Percentiles rank a stretch among this genome's conserved stretches.
These are phyloP conservation scores for Siderastrea siderea DNA, from an alignment of 92 coral and sea anemone species.

Conservation along the genomic window DNA sequence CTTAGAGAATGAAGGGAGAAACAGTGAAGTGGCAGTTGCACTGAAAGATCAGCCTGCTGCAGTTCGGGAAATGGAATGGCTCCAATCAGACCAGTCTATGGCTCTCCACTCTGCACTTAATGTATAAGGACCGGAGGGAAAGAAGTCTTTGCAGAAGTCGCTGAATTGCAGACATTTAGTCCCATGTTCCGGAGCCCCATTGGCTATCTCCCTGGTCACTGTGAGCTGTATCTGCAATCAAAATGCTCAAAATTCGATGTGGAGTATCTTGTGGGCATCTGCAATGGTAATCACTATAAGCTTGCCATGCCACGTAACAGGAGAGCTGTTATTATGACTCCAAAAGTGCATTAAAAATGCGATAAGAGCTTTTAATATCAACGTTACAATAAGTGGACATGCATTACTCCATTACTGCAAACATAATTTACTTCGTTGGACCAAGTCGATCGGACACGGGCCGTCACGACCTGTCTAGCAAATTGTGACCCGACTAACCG, in stretches of 20 bases:
- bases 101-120: neutral
- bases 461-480: too few species aligned
- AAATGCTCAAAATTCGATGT: neutral
- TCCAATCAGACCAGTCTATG: neutral
- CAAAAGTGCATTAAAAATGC: too few species aligned
- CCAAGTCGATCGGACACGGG: too few species aligned
- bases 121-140: neutral
- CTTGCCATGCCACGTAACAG: constrained; percentile 3
- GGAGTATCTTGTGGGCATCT: neutral
- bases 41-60: neutral
- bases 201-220: constrained; percentile 18
- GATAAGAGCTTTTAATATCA: too few species aligned
- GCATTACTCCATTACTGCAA: too few species aligned
- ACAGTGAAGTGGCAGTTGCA: neutral
- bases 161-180: constrained; percentile 14
- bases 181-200: neutral
- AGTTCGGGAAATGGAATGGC: neutral
- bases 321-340: too few species aligned
- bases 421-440: too few species aligned
- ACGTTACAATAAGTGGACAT: too few species aligned
- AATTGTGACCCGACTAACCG: too few species aligned
- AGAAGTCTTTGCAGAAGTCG: constrained; percentile 13
- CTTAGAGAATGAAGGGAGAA: constrained; percentile 3
- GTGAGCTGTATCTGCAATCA: constrained; percentile 18
- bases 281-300: constrained; percentile 24